Percentiles rank a stretch among this genome's conserved stretches.
phyloP scores from a whole-genome alignment of 2,113 vertebrate genomes.

The Istiophorus platypterus region DNA sequence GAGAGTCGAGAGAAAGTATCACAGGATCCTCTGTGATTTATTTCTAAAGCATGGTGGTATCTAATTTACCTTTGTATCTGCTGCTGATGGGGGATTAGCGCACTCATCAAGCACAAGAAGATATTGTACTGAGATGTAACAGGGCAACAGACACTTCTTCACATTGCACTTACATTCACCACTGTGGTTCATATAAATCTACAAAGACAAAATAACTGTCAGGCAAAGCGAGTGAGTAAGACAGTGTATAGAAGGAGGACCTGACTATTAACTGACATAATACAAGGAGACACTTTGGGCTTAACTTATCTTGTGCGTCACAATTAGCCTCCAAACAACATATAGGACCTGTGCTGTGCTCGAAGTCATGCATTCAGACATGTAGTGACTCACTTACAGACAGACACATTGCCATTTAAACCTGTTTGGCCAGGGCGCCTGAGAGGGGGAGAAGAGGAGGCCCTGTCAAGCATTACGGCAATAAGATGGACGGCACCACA shows the following conservation, averaged over 20 bases:
- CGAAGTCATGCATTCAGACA: conserved; percentile 30
- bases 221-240: conserved; percentile 6
- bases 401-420: conserved; percentile 65
- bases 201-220: background rate
- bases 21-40: background rate
- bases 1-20: background rate
- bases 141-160: too few species aligned
- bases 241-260: background rate
- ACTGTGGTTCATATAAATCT: background rate
- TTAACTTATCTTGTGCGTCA: conserved; percentile 38
- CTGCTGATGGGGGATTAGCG: background rate
- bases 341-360: conserved; percentile 20
- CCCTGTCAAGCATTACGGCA: conserved; percentile 20
- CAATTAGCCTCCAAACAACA: conserved; percentile 5
- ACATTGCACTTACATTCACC: background rate
- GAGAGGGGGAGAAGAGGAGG: conserved; percentile 27
- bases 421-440: conserved; percentile 63
- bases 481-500: conserved; percentile 4
- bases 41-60: background rate
- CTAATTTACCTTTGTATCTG: conserved; percentile 7
- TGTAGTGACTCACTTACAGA: conserved; percentile 55
- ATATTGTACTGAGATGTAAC: background rate
- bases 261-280: conserved; percentile 41
- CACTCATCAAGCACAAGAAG: background rate
- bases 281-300: conserved; percentile 43